Conservation (phyloP, 2,797 vertebrate genomes). For the Acridotheres tristis region DNA sequence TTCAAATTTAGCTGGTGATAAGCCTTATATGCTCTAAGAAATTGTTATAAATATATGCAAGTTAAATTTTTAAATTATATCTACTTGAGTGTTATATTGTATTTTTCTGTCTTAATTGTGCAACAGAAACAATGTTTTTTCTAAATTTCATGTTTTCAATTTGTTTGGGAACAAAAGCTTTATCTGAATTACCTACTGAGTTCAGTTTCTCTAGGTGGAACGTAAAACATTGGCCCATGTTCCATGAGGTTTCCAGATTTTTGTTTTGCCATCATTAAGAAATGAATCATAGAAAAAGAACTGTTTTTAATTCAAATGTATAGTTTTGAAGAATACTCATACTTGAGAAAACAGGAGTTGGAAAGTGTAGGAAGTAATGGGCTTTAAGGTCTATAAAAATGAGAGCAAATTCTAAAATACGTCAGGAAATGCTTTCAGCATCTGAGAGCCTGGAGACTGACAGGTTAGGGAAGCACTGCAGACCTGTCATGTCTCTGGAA, state of each 20-base stretch:
- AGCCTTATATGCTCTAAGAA: not conserved
- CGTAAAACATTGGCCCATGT: not conserved
- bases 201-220: not conserved
- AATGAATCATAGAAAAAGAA: not conserved
- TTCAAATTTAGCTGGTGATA: not conserved
- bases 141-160: not conserved
- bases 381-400: not conserved
- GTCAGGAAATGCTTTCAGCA: not conserved
- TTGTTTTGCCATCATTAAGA: not conserved
- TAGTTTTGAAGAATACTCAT: not conserved
- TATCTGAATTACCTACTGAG: not conserved
- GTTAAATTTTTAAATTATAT: not conserved
- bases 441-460: not conserved
- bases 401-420: not conserved
- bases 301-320: not conserved
- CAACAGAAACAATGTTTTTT: not conserved
- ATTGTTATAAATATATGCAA: not conserved
- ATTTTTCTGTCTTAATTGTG: not conserved
- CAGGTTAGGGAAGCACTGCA: not conserved
- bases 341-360: not conserved
- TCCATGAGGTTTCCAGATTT: not conserved
- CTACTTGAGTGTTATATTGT: not conserved
- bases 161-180: not conserved
- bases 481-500: not conserved
- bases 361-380: not conserved